These are phyloP conservation scores for Cydia fagiglandana DNA, from an alignment of 1,140 invertebrate genomes.

Conservation along the genomic window DNA sequence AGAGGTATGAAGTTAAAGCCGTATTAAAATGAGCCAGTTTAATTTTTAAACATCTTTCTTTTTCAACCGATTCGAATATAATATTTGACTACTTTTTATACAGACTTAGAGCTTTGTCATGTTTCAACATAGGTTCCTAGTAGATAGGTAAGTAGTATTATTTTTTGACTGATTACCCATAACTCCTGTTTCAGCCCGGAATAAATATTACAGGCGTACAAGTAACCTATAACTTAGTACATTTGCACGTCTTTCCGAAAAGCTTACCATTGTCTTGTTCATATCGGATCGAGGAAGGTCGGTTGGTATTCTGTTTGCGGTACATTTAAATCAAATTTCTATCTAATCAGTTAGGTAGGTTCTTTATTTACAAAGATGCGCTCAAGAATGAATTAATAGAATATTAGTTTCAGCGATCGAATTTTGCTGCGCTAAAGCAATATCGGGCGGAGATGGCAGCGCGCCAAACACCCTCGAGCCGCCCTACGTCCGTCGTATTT, in stretches of 20 bases:
- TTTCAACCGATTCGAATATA: too few relatives aligned
- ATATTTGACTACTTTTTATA: too few relatives aligned
- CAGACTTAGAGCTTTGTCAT: too few relatives aligned
- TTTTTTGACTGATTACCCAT: too few relatives aligned
- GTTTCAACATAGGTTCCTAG: too few relatives aligned
- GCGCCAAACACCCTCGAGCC: constrained; percentile 47
- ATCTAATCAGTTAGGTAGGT: not conserved
- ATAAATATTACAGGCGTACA: too few relatives aligned
- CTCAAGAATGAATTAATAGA: constrained; percentile 12
- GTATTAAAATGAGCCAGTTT: too few relatives aligned
- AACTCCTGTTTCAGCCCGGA: too few relatives aligned
- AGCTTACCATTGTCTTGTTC: not conserved
- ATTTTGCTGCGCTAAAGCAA: constrained; percentile 48
- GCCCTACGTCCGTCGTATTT: constrained; percentile 49
- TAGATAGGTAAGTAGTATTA: too few relatives aligned
- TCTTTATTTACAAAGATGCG: not conserved
- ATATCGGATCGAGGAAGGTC: not conserved
- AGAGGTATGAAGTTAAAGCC: not conserved
- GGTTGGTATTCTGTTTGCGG: not conserved
- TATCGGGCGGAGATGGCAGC: constrained; percentile 46
- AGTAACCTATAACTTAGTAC: too few relatives aligned
- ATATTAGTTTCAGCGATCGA: constrained; percentile 31
- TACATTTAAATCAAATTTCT: not conserved
- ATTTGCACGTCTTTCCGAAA: too few relatives aligned
- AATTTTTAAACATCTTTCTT: too few relatives aligned